Percentiles rank a stretch among this genome's conserved stretches.
These are phyloP conservation scores for Anthophora plumipes DNA, from an alignment of 2,888 invertebrate species.

Conservation along the genomic window DNA sequence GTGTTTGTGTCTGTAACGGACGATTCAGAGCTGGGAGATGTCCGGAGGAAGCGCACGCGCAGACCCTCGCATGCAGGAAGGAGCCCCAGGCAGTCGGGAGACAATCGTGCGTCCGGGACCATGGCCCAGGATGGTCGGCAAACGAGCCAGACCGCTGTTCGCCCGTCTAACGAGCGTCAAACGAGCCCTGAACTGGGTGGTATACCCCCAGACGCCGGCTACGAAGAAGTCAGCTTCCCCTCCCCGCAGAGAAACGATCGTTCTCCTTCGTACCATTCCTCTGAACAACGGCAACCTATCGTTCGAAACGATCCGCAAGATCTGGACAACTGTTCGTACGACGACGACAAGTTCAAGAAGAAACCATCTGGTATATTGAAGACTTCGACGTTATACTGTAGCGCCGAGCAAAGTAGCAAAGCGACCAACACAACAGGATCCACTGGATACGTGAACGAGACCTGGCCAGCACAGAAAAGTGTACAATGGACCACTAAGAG, in stretches of 20 bases:
- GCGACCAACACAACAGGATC: constrained; percentile 50
- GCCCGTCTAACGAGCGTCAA: constrained; percentile 52
- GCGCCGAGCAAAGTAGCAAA: constrained; percentile 52
- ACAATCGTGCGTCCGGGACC: constrained; percentile 61
- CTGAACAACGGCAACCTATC: constrained; percentile 18
- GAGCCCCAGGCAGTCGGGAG: constrained; percentile 77
- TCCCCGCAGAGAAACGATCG: constrained; percentile 43
- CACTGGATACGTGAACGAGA: constrained; percentile 69
- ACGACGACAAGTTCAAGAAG: constrained; percentile 60
- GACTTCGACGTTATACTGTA: constrained; percentile 70
- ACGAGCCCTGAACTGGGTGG: constrained; percentile 59
- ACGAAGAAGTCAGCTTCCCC: constrained; percentile 77
- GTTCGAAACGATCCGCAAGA: constrained; percentile 46
- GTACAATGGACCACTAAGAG: constrained; percentile 78
- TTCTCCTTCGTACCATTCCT: constrained; percentile 12
- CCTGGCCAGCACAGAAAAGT: constrained; percentile 76
- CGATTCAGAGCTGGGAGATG: constrained; percentile 82
- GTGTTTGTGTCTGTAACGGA: constrained; percentile 74
- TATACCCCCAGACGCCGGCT: constrained; percentile 80
- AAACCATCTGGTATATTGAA: constrained; percentile 79
- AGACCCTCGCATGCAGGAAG: constrained; percentile 82
- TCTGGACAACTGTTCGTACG: constrained; percentile 15
- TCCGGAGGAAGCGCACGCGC: constrained; percentile 83
- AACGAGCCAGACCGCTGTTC: constrained; percentile 13
- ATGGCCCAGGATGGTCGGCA: constrained; percentile 55